Percentiles rank a stretch among this genome's conserved stretches.
phyloP scores from a whole-genome alignment of 2,113 vertebrate genomes.

The Ursus arctos region DNA sequence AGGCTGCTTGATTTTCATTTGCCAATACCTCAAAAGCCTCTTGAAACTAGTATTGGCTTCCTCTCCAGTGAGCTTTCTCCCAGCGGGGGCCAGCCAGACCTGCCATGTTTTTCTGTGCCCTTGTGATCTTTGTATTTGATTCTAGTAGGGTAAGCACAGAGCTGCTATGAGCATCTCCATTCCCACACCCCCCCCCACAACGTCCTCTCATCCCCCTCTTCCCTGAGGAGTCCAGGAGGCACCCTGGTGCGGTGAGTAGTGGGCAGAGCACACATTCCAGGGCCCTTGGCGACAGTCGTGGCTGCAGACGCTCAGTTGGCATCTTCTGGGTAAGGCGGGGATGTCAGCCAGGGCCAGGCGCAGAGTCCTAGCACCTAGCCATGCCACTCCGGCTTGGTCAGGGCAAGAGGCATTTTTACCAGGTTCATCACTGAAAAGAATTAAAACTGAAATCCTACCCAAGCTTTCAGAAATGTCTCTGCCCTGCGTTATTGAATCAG shows the following conservation, averaged over 20 bases:
- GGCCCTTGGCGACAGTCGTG: slow-evolving; percentile 75
- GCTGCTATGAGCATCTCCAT: not conserved
- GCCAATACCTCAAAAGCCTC: not conserved
- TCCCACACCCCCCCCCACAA: not conserved
- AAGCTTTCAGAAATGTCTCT: not conserved
- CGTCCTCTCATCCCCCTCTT: not conserved
- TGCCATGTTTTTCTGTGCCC: not conserved
- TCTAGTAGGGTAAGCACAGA: not conserved
- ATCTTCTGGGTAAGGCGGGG: not conserved
- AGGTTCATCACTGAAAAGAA: not conserved
- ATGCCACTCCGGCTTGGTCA: slow-evolving; percentile 47
- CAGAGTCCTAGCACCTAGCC: slow-evolving; percentile 58
- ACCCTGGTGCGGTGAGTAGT: not conserved
- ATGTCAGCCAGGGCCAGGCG: slow-evolving; percentile 71
- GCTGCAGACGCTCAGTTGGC: slow-evolving; percentile 71
- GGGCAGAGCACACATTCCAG: not conserved
- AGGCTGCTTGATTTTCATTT: not conserved
- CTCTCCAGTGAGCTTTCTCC: not conserved
- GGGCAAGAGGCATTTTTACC: slow-evolving; percentile 76
- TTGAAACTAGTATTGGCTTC: not conserved
- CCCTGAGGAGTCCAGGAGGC: not conserved
- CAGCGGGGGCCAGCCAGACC: not conserved
- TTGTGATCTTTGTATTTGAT: not conserved
- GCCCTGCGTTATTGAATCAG: not conserved
- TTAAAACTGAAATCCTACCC: not conserved